These are phyloP conservation scores for Drosophila ironensis DNA, from an alignment of 1,140 invertebrate genomes.

Conservation along the genomic window DNA sequence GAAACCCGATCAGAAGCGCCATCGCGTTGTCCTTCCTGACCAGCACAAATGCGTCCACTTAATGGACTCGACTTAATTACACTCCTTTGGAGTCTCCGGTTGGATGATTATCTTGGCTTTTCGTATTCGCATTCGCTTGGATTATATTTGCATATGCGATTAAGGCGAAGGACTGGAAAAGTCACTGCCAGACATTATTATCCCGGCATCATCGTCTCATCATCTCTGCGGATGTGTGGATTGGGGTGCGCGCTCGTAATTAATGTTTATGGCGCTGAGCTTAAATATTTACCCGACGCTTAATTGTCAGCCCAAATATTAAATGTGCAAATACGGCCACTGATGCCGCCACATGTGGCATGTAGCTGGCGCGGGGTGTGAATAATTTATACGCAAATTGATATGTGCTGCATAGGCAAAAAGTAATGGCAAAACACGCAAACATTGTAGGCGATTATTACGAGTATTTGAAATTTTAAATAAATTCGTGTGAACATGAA, in stretches of 20 bases:
- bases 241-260: conserved; percentile 34
- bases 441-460: conserved; percentile 20
- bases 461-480: conserved; percentile 4
- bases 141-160: conserved; percentile 36
- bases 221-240: not conserved
- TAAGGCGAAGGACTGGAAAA: conserved; percentile 13
- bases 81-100: not conserved
- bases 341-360: not conserved
- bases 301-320: conserved; percentile 65
- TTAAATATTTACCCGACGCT: conserved; percentile 49
- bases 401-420: conserved; percentile 39
- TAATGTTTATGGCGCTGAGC: conserved; percentile 50
- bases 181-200: conserved; percentile 27
- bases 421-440: conserved; percentile 25
- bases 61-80: conserved; percentile 52
- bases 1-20: conserved; percentile 13
- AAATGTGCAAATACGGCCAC: conserved; percentile 26
- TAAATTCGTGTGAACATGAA: not conserved
- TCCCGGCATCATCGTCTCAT: conserved; percentile 13
- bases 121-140: no score
- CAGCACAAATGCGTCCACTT: conserved; percentile 10
- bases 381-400: conserved; percentile 51
- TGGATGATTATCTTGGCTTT: not conserved
- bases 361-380: conserved; percentile 1
- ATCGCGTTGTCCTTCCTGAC: not conserved